Percentiles rank a stretch among this genome's conserved stretches.
Conservation (phyloP, 2,113 vertebrate species). For the Phrynosoma platyrhinos region DNA sequence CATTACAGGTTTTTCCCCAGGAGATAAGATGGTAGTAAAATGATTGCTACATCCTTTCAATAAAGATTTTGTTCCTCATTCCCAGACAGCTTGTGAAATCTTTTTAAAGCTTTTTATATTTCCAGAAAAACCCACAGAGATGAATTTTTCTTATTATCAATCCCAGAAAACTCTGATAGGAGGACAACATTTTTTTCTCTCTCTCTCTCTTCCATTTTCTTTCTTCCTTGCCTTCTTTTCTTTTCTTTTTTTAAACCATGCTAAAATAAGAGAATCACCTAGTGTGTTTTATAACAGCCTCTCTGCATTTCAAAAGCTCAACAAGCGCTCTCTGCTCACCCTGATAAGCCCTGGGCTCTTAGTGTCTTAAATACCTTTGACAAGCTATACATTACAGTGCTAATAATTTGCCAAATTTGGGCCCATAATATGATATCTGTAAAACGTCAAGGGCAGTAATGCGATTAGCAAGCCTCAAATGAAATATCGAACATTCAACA, state of each 20-base stretch:
- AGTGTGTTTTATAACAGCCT: conserved; percentile 84
- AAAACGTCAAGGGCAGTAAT: conserved; percentile 91
- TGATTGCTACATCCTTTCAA: conserved; percentile 85
- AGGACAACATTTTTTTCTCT: conserved; percentile 75
- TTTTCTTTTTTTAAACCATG: conserved; percentile 74
- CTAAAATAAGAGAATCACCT: conserved; percentile 83
- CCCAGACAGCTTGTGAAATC: conserved; percentile 86
- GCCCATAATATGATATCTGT: conserved; percentile 92
- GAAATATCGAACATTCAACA: conserved; percentile 91
- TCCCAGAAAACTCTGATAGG: conserved; percentile 84
- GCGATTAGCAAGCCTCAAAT: conserved; percentile 90
- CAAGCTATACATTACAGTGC: conserved; percentile 90
- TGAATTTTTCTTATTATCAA: conserved; percentile 86
- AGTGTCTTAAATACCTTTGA: conserved; percentile 87
- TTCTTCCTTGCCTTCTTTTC: conserved; percentile 62
- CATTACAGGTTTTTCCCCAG: conserved; percentile 77
- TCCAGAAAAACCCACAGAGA: conserved; percentile 82
- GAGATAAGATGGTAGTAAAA: conserved; percentile 83
- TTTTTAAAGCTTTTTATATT: conserved; percentile 86
- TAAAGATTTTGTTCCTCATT: conserved; percentile 84
- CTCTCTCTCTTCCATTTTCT: conserved; percentile 55
- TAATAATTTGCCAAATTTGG: conserved; percentile 92
- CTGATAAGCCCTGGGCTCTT: conserved; percentile 89
- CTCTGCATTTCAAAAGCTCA: conserved; percentile 86
- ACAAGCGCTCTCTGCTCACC: conserved; percentile 84